Evolutionary conservation across 2,888 invertebrate genomes (phyloP), one percentile per base, ranked within the genome.

Genomic region (Spilosoma lubricipeda): DNA sequence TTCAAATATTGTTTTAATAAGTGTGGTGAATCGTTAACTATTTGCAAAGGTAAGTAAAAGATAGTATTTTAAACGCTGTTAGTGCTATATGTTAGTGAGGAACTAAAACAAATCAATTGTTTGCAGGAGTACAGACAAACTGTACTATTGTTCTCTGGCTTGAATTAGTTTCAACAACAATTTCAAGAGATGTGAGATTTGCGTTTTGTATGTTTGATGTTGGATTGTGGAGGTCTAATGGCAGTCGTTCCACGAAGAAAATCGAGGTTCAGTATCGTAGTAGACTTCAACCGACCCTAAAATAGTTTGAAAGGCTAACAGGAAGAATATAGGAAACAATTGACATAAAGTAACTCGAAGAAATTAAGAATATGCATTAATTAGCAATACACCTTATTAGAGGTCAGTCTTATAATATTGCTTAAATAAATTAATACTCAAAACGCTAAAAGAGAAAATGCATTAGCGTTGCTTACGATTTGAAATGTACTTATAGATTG

Each of bases 91-190:
- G 5, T 7, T 59, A 15, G n/a, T 11, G 2, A 59, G 42, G 15
- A 76, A 72, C 76, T 48, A 75, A 78, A 74, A 82, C 66, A 77
- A 18, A 68, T 82, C 76, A 82, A 76, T 76, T 79, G 48, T 42
- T 33, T 56, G 36, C 23, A 45, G 33, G 27, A 73, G 77, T 18
- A 20, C 20, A 66, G 84, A 84, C 70, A 82, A 8, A 23, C 7
- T 52, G 52, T 52, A 7, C 42, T 45, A 45, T 15, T 3, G 45
- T 45, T 15, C 45, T 45, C 15, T 45, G 20, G 5, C 48, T 48
- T 48, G 7, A 52, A 2, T 56, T n/a, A 66, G 66, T 56, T 48
- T n/a, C 23, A 39, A 36, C n/a, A 4, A n/a, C 1, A n/a, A 18
- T 71, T 33, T 45, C 33, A 64, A 65, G 7, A 64, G 23, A 23